Evolutionary conservation across 2,113 vertebrate genomes (phyloP).

Genomic region (Psephotus haematonotus): DNA sequence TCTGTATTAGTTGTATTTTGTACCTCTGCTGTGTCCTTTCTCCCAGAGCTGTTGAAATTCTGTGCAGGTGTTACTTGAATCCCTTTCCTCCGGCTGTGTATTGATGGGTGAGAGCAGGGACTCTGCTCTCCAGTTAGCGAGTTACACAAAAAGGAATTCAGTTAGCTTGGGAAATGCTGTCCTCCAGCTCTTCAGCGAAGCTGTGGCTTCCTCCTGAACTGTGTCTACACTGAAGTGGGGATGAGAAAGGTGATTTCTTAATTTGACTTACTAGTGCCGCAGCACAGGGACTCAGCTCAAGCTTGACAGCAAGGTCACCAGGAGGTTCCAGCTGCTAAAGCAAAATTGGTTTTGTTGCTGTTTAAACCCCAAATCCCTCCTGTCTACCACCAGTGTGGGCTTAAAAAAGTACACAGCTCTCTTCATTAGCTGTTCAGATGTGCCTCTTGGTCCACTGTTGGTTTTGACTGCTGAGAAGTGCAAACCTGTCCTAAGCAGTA

Average conservation of each 20-base stretch:
- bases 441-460: neutral
- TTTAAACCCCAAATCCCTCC: neutral
- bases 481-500: neutral
- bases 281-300: neutral
- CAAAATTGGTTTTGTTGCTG: neutral
- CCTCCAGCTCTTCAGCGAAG: neutral
- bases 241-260: neutral
- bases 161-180: neutral
- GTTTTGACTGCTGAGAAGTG: neutral
- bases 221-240: neutral
- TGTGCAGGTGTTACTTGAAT: neutral
- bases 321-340: neutral
- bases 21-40: neutral
- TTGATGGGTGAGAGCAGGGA: neutral
- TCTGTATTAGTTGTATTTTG: neutral
- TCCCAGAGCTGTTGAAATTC: neutral
- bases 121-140: neutral
- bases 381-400: fast-evolving
- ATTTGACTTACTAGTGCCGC: neutral
- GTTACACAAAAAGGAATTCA: neutral
- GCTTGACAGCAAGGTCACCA: neutral
- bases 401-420: neutral
- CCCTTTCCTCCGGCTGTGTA: neutral
- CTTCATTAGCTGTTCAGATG: neutral
- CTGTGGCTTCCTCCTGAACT: neutral